Evolutionary conservation across 2,888 invertebrate species (phyloP).

Genomic region (Venusia cambrica): DNA sequence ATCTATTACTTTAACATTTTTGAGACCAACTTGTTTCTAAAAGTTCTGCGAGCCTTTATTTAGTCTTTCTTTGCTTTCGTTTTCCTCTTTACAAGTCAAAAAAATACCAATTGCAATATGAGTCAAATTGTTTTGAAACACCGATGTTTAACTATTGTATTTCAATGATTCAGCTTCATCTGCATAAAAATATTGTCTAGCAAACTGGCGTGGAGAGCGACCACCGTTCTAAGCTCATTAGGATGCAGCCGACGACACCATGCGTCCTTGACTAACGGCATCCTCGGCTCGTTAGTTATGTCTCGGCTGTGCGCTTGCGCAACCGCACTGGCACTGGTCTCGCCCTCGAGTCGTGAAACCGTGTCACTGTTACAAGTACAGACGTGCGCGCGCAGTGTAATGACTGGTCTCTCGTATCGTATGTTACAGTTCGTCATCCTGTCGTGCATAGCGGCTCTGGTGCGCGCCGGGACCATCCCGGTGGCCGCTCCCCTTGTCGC

Average conservation of each 20-base stretch:
- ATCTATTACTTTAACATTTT: no score
- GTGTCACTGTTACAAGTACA: constrained; percentile 78
- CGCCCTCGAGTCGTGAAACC: constrained; percentile 62
- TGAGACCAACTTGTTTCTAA: no score
- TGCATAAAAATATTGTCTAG: constrained; percentile 9
- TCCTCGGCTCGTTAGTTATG: constrained; percentile 68
- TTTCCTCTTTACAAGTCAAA: no score
- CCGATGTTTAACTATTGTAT: no score
- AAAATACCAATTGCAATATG: no score
- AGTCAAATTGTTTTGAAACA: no score
- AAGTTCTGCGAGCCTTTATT: no score
- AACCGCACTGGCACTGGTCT: constrained; percentile 60
- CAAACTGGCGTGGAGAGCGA: constrained; percentile 4
- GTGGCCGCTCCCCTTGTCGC: constrained; percentile 41
- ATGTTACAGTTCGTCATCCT: constrained; percentile 55
- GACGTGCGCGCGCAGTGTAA: constrained; percentile 36
- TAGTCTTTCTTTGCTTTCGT: no score
- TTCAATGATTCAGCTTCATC: no score
- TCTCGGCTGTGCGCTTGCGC: constrained; percentile 64
- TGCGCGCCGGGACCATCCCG: constrained; percentile 47
- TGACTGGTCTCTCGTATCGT: constrained; percentile 21
- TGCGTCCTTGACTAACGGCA: constrained; percentile 60
- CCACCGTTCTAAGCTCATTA: constrained; percentile 42
- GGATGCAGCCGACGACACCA: constrained; percentile 47
- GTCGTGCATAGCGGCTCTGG: constrained; percentile 57